Evolutionary conservation across 2,113 vertebrate genomes (phyloP).

Genomic region (Sinocyclocheilus rhinocerous): DNA sequence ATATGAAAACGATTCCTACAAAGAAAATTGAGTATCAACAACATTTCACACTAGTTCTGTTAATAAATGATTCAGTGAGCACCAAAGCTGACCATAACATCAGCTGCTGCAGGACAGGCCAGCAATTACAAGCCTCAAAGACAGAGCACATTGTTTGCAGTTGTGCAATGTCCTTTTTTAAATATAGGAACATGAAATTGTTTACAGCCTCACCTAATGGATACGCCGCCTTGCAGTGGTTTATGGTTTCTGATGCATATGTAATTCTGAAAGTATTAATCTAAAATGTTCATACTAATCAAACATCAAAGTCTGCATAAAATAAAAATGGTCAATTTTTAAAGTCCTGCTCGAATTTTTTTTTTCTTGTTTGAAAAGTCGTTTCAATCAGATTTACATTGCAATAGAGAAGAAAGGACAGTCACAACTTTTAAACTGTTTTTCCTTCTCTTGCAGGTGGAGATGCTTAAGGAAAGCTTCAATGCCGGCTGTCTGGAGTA

Average conservation of each 20-base stretch:
- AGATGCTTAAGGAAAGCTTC: constrained; percentile 44
- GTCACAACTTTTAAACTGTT: too few relatives aligned
- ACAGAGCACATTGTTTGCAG: not conserved
- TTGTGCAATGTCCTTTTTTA: not conserved
- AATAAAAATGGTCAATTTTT: not conserved
- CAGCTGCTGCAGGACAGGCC: not conserved
- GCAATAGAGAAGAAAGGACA: too few relatives aligned
- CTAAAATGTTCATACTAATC: not conserved
- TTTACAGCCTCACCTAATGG: not conserved
- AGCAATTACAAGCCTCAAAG: not conserved
- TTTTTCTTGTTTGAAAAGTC: too few relatives aligned
- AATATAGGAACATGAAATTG: not conserved
- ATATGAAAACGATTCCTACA: not conserved
- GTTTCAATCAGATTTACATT: too few relatives aligned
- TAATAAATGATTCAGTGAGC: not conserved
- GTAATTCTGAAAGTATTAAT: not conserved
- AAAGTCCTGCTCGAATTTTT: too few relatives aligned
- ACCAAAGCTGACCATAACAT: not conserved
- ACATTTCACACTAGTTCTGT: not conserved
- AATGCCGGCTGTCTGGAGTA: constrained; percentile 49
- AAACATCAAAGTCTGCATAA: not conserved
- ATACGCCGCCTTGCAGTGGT: not conserved
- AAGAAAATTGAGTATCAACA: not conserved
- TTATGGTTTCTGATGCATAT: not conserved
- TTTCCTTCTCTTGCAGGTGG: constrained; percentile 16